These are phyloP conservation scores for Axea sp. DNA, from an alignment of 2,888 invertebrate genomes.

Conservation along the genomic window DNA sequence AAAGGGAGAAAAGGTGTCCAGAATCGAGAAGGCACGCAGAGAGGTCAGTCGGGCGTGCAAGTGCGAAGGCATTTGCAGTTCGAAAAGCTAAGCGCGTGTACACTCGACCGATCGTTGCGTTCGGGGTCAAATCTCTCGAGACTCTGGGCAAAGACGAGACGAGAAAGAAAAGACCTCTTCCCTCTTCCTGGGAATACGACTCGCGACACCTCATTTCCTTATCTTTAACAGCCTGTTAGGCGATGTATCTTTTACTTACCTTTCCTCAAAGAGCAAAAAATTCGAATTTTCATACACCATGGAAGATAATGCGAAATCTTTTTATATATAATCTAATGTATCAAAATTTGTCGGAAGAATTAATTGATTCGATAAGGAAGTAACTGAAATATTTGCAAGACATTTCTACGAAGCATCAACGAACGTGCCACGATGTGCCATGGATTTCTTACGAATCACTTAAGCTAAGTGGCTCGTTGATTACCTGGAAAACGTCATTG, in stretches of 20 bases:
- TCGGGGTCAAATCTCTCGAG: constrained; percentile 68
- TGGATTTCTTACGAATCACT: constrained; percentile 19
- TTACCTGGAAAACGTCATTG: constrained; percentile 25
- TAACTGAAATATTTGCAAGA: constrained; percentile 21
- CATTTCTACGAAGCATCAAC: constrained; percentile 26
- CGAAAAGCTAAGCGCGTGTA: constrained; percentile 58
- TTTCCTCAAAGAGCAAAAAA: neutral
- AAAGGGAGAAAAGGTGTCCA: constrained; percentile 48
- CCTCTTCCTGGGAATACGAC: constrained; percentile 62
- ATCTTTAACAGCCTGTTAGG: constrained; percentile 79
- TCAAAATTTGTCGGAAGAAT: constrained; percentile 8
- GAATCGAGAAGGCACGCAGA: constrained; percentile 59
- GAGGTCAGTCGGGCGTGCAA: constrained; percentile 75
- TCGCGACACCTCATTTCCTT: constrained; percentile 79
- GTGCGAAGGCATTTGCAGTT: constrained; percentile 76
- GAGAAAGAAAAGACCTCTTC: constrained; percentile 53
- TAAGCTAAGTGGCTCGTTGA: constrained; percentile 35
- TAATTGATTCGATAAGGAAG: constrained; percentile 22
- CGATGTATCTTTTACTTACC: constrained; percentile 46
- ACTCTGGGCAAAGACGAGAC: constrained; percentile 31
- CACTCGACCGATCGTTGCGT: constrained; percentile 60
- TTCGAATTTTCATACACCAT: neutral
- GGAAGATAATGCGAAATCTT: neutral
- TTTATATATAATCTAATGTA: too few relatives aligned
- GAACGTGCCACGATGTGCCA: constrained; percentile 41